Evolutionary conservation across 2,113 vertebrate species (phyloP).

Genomic region (Hippocampus guttulatus): DNA sequence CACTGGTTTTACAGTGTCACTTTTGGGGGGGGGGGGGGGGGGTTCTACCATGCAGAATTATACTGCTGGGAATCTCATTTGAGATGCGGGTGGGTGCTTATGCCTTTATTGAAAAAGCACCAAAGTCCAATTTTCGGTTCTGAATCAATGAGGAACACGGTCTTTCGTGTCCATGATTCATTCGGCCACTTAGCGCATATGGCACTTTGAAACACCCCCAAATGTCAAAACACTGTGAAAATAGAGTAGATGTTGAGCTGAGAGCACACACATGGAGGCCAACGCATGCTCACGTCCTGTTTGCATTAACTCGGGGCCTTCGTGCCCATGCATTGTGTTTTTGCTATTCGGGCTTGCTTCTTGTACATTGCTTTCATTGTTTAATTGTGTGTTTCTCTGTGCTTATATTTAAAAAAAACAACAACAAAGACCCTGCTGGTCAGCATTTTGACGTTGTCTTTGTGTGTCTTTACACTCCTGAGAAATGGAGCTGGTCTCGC

Average conservation of each 20-base stretch:
- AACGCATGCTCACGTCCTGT: neutral
- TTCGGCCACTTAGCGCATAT: neutral
- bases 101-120: neutral
- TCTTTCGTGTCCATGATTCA: neutral
- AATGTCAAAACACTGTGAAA: neutral
- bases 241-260: slow-evolving; percentile 4
- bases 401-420: neutral
- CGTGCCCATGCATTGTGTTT: neutral
- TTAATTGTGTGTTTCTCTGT: neutral
- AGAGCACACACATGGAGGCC: too few species aligned
- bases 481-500: slow-evolving; percentile 59
- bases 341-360: neutral
- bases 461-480: slow-evolving; percentile 55
- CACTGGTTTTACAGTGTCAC: slow-evolving; percentile 5
- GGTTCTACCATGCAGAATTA: slow-evolving; percentile 11
- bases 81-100: neutral
- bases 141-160: neutral
- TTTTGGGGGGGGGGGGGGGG: neutral
- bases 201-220: slow-evolving; percentile 52
- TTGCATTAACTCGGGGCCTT: neutral
- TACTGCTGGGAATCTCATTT: neutral
- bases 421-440: slow-evolving; percentile 39
- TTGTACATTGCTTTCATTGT: neutral
- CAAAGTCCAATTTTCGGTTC: neutral
- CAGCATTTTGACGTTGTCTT: slow-evolving; percentile 50